Evolutionary conservation across 2,888 invertebrate genomes (phyloP).

Genomic region (Andrena trimmerana): DNA sequence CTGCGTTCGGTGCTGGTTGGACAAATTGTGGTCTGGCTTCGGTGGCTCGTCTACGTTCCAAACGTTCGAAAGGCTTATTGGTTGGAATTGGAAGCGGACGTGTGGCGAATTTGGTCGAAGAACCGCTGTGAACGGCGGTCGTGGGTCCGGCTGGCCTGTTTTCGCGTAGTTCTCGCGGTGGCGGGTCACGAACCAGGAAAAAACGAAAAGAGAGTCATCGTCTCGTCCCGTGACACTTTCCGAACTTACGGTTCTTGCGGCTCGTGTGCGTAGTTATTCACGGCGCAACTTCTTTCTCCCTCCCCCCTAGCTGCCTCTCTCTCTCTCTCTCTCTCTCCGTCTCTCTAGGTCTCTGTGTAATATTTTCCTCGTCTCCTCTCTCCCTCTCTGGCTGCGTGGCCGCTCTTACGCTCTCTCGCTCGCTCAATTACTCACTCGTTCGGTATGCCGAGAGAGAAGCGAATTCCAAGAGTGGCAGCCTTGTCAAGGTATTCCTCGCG

Average conservation of each 20-base stretch:
- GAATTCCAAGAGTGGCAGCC: conserved; percentile 74
- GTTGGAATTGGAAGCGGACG: conserved; percentile 20
- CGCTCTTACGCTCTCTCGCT: conserved; percentile 16
- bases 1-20: not conserved
- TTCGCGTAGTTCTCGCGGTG: conserved; percentile 32
- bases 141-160: conserved; percentile 34
- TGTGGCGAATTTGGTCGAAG: conserved; percentile 40
- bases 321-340: not conserved
- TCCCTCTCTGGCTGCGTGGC: not conserved
- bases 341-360: conserved; percentile 17
- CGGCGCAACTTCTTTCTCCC: conserved; percentile 5
- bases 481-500: conserved; percentile 73
- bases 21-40: not conserved
- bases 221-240: conserved; percentile 40
- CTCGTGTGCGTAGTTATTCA: conserved; percentile 34
- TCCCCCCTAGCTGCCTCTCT: not conserved
- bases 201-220: conserved; percentile 30
- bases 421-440: conserved; percentile 48
- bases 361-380: conserved; percentile 10
- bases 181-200: conserved; percentile 22
- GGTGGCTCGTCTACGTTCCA: not conserved
- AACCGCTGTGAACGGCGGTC: conserved; percentile 11
- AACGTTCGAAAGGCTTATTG: conserved; percentile 7
- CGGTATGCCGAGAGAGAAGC: conserved; percentile 65
- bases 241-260: conserved; percentile 46